Percentiles rank a stretch among this genome's conserved stretches.
phyloP scores from a whole-genome alignment of 2,113 vertebrate species.

The Actinemys pallida region DNA sequence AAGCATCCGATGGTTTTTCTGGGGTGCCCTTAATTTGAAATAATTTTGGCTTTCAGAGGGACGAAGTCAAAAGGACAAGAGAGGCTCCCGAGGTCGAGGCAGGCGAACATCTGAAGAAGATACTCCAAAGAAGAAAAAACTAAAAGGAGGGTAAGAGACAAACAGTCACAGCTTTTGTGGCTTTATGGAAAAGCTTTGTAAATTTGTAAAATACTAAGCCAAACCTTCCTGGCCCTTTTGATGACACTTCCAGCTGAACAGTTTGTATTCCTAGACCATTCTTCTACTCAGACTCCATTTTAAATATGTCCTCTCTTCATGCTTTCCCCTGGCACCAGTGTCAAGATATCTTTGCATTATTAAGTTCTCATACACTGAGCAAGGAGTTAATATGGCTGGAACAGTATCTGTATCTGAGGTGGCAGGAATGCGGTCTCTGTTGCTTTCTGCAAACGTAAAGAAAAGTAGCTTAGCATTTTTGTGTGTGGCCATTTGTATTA shows the following conservation, averaged over 20 bases:
- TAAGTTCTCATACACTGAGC: not conserved
- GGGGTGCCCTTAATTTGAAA: not conserved
- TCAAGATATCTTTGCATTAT: not conserved
- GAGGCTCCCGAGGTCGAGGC: constrained; percentile 88
- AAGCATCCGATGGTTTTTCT: not conserved
- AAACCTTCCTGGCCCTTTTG: not conserved
- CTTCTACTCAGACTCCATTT: not conserved
- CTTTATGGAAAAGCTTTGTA: not conserved
- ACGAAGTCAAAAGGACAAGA: constrained; percentile 90
- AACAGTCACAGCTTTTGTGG: not conserved
- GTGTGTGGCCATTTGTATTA: not conserved
- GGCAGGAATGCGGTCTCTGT: not conserved
- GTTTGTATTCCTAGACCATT: rapidly evolving
- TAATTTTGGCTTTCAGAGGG: constrained; percentile 78
- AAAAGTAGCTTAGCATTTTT: constrained; percentile 34
- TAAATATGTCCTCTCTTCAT: not conserved
- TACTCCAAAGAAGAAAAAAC: constrained; percentile 94
- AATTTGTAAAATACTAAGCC: not conserved
- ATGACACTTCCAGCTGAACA: not conserved
- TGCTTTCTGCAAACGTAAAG: constrained; percentile 3
- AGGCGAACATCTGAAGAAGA: constrained; percentile 93
- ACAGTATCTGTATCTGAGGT: constrained; percentile 4
- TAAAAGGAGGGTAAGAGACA: constrained; percentile 89
- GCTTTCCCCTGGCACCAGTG: not conserved
- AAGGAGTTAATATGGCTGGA: constrained; percentile 5